Evolutionary conservation across 1,140 invertebrate species (phyloP).

Genomic region (Sinonovacula constricta): DNA sequence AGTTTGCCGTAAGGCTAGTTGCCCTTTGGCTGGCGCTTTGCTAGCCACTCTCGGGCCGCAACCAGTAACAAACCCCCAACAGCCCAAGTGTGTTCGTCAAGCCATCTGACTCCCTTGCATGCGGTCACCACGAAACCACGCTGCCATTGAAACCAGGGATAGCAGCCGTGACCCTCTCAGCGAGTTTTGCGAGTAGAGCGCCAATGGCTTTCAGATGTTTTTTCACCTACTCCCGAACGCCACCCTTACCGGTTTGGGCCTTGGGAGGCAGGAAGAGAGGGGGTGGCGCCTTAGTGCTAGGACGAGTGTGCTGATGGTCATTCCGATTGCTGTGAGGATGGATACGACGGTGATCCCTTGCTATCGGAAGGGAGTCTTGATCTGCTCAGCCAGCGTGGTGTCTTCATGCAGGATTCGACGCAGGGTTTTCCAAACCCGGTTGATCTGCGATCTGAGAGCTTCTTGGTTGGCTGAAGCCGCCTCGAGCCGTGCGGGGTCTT

Average conservation of each 20-base stretch:
- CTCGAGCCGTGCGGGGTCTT: background rate
- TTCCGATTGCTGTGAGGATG: background rate
- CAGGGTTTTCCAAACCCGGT: slow-evolving; percentile 2
- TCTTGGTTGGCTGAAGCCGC: slow-evolving; percentile 7
- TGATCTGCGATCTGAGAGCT: slow-evolving; percentile 2
- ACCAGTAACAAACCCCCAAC: background rate
- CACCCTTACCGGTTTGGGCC: background rate
- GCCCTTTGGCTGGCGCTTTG: background rate
- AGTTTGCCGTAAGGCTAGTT: background rate
- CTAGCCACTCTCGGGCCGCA: background rate
- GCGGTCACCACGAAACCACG: slow-evolving; percentile 16
- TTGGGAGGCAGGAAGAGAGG: background rate
- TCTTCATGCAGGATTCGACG: background rate
- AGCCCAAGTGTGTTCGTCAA: slow-evolving; percentile 9
- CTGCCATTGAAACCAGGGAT: slow-evolving; percentile 12
- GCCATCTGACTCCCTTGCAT: slow-evolving; percentile 9
- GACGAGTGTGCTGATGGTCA: background rate
- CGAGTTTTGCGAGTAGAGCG: background rate
- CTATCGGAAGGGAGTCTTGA: background rate
- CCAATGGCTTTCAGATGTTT: slow-evolving; percentile 4
- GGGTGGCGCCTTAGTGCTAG: background rate
- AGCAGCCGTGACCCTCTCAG: background rate
- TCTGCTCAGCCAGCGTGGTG: background rate
- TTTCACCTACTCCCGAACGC: background rate
- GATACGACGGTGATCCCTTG: background rate